phyloP scores from a whole-genome alignment of 2,113 vertebrate genomes.

The Tetraodon nigroviridis region DNA sequence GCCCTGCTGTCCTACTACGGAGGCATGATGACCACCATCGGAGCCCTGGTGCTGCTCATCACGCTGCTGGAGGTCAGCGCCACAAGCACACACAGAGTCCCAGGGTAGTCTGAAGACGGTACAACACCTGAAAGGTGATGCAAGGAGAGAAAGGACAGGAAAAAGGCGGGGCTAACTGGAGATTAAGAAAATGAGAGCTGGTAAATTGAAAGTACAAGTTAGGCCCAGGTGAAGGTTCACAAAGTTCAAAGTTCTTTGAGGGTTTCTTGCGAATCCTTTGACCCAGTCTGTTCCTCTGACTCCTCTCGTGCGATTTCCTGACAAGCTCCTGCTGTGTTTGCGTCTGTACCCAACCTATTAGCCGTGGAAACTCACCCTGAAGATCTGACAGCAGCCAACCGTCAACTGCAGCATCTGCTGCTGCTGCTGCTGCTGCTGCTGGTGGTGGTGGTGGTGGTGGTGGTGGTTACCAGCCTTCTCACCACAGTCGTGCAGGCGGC shows the following conservation, averaged over 20 bases:
- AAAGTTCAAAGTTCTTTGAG: no score
- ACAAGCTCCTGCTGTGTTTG: no score
- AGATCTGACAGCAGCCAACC: conserved; percentile 16
- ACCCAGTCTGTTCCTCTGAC: conserved; percentile 20
- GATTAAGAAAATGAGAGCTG: no score
- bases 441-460: background rate
- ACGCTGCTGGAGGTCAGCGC: conserved; percentile 86
- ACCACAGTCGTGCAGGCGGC: background rate
- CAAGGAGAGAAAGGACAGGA: no score
- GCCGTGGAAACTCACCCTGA: conserved; percentile 6
- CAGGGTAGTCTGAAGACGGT: no score
- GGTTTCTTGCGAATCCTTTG: background rate
- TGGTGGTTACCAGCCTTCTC: background rate
- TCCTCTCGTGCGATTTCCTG: no score
- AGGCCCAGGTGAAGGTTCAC: no score
- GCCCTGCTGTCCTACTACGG: conserved; percentile 89
- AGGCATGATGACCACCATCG: conserved; percentile 88
- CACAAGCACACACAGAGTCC: background rate
- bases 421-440: background rate
- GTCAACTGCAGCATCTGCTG: background rate
- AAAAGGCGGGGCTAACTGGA: no score
- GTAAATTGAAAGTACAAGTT: no score
- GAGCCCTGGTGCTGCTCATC: conserved; percentile 74
- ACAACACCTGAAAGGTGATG: no score
- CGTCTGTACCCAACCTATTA: no score